A percentile compares a stretch with the other conserved stretches of the same genome.
Evolutionary conservation across 2,888 invertebrate genomes (phyloP).

Genomic region (Pseudoips prasinana): DNA sequence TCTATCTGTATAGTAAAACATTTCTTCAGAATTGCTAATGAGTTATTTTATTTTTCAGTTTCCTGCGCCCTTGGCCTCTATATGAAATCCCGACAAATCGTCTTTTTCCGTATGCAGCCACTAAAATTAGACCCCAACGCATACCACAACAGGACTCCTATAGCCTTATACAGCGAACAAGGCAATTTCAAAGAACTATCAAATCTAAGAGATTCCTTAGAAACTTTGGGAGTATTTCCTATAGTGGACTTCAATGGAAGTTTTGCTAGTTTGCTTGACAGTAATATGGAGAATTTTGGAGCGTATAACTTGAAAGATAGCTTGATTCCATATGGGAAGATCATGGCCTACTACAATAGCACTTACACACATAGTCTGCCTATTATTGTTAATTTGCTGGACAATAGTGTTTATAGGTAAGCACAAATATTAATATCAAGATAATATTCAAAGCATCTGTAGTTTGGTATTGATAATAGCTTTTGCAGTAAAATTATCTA

Average conservation of each 20-base stretch:
- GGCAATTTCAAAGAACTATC: constrained; percentile 55
- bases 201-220: constrained; percentile 60
- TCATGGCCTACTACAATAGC: constrained; percentile 88
- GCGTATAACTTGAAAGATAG: constrained; percentile 84
- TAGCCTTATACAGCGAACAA: constrained; percentile 84
- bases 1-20: too few species aligned
- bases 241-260: constrained; percentile 84
- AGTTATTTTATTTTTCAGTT: too few species aligned
- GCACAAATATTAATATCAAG: too few species aligned
- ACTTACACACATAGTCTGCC: constrained; percentile 91
- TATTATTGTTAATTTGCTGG: constrained; percentile 86
- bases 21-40: too few species aligned
- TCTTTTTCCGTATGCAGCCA: constrained; percentile 84
- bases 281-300: constrained; percentile 83
- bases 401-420: constrained; percentile 87
- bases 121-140: constrained; percentile 83
- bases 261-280: constrained; percentile 82
- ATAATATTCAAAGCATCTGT: too few species aligned
- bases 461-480: too few species aligned
- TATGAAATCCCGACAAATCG: constrained; percentile 83
- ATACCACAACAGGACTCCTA: constrained; percentile 81
- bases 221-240: constrained; percentile 61
- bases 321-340: constrained; percentile 74
- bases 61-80: constrained; percentile 87
- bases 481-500: too few species aligned